Evolutionary conservation across 2,888 invertebrate species (phyloP).

Genomic region (Nowickia ferox): DNA sequence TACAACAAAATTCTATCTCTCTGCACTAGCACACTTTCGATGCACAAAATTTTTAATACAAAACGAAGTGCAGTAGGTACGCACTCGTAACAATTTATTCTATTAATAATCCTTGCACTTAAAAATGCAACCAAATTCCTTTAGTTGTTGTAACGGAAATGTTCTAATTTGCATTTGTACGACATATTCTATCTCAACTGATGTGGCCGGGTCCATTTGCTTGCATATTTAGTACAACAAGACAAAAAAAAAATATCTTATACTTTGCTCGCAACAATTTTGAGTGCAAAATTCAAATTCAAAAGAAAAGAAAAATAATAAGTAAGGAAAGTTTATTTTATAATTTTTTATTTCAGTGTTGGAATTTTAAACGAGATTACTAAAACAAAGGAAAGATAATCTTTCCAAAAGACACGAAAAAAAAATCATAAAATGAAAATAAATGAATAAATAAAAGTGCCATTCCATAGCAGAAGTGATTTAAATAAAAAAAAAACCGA

Average conservation of each 20-base stretch:
- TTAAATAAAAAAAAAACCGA: conserved; percentile 40
- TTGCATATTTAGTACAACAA: conserved; percentile 29
- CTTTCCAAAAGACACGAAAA: conserved; percentile 44
- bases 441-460: conserved; percentile 56
- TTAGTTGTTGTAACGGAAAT: conserved; percentile 61
- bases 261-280: conserved; percentile 52
- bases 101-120: conserved; percentile 57
- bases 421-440: conserved; percentile 20
- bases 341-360: conserved; percentile 43
- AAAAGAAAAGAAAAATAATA: neutral
- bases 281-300: conserved; percentile 11
- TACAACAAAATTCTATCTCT: conserved; percentile 52
- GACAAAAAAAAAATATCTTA: neutral
- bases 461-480: conserved; percentile 65
- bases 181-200: neutral
- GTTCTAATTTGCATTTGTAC: conserved; percentile 54
- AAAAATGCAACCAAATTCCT: conserved; percentile 54
- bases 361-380: conserved; percentile 58
- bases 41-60: neutral
- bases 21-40: neutral
- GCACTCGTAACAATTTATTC: conserved; percentile 25
- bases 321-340: neutral
- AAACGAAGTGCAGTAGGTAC: conserved; percentile 12
- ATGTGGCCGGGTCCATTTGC: conserved; percentile 29
- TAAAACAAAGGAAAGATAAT: conserved; percentile 41